Evolutionary conservation across 1,140 invertebrate species (phyloP).

Genomic region (Drosophila biarmipes): DNA sequence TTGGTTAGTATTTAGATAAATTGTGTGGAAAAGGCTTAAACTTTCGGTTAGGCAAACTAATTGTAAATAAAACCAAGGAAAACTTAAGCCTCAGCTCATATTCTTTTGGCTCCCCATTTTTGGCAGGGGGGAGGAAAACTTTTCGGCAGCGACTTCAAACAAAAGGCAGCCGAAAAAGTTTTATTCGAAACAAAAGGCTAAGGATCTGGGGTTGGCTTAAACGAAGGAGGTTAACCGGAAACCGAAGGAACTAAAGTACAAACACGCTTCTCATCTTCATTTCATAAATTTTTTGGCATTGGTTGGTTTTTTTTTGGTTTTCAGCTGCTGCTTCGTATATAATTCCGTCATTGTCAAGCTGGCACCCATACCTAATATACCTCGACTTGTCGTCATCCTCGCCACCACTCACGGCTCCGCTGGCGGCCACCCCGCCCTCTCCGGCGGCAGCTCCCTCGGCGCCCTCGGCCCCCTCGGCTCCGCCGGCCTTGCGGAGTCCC

Average conservation of each 20-base stretch:
- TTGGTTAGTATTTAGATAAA: constrained; percentile 38
- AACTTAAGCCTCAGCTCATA: constrained; percentile 15
- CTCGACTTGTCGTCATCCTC: constrained; percentile 94
- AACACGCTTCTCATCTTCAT: constrained; percentile 53
- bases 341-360: constrained; percentile 84
- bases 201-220: constrained; percentile 19
- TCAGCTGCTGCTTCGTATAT: constrained; percentile 64
- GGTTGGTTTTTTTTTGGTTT: constrained; percentile 24
- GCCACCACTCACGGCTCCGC: constrained; percentile 87
- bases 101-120: constrained; percentile 9
- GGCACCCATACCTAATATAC: constrained; percentile 88
- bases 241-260: constrained; percentile 43
- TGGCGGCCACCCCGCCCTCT: constrained; percentile 84
- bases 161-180: constrained; percentile 38
- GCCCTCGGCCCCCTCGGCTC: constrained; percentile 76
- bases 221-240: constrained; percentile 34
- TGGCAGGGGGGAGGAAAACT: constrained; percentile 8
- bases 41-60: constrained; percentile 45
- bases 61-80: constrained; percentile 33
- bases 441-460: constrained; percentile 83
- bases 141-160: constrained; percentile 31
- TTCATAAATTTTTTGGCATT: constrained; percentile 31
- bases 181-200: constrained; percentile 31
- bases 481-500: constrained; percentile 88
- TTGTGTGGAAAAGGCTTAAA: constrained; percentile 44